Evolutionary conservation across 2,888 invertebrate genomes (phyloP).

Genomic region (Parthenolecanium corni): DNA sequence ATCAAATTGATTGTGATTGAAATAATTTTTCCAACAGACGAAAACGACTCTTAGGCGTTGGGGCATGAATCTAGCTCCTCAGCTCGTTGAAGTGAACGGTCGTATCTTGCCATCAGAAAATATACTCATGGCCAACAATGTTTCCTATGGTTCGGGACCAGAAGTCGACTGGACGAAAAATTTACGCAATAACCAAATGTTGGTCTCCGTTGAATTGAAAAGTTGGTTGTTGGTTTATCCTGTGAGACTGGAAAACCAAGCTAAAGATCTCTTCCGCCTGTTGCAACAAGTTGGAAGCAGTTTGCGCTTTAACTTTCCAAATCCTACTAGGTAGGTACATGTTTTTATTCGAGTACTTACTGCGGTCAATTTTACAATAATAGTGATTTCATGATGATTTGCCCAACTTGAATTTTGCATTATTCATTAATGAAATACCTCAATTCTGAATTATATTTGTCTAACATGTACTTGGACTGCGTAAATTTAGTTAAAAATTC

Average conservation of each 20-base stretch:
- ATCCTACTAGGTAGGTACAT: conserved; percentile 32
- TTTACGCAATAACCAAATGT: conserved; percentile 46
- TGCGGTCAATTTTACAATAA: not conserved
- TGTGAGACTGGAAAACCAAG: conserved; percentile 37
- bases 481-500: too few relatives aligned
- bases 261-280: conserved; percentile 42
- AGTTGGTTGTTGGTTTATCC: conserved; percentile 41
- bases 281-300: conserved; percentile 40
- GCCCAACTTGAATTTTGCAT: too few relatives aligned
- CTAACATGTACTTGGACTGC: too few relatives aligned
- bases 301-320: conserved; percentile 40
- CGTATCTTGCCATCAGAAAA: conserved; percentile 54
- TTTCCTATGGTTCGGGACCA: not conserved
- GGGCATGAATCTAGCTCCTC: conserved; percentile 53
- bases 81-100: conserved; percentile 55
- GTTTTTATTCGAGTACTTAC: too few relatives aligned
- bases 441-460: too few relatives aligned
- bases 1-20: too few relatives aligned
- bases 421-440: too few relatives aligned
- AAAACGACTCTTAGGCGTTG: conserved; percentile 52
- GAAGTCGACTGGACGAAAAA: conserved; percentile 67
- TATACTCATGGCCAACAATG: conserved; percentile 42
- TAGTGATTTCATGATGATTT: not conserved
- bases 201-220: conserved; percentile 35
- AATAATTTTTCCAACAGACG: conserved; percentile 24